These are phyloP conservation scores for Tetragonula carbonaria DNA, from an alignment of 2,888 invertebrate genomes.

Conservation along the genomic window DNA sequence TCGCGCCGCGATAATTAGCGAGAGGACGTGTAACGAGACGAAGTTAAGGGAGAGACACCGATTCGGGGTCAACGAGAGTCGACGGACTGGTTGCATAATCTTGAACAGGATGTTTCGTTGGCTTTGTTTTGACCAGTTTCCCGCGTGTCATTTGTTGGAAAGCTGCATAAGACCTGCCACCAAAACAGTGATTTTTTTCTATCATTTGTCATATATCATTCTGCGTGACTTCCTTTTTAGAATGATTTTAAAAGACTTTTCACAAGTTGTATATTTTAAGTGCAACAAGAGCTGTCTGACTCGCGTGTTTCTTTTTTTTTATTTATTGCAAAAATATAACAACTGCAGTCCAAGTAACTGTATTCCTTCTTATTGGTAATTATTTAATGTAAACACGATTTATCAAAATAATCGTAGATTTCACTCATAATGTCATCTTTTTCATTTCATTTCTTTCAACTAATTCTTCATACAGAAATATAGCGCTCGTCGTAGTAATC, in stretches of 20 bases:
- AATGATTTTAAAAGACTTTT: background rate
- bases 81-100: slow-evolving; percentile 16
- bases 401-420: background rate
- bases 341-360: background rate
- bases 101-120: slow-evolving; percentile 31
- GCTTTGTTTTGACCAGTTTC: slow-evolving; percentile 19
- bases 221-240: background rate
- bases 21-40: slow-evolving; percentile 42
- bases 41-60: slow-evolving; percentile 35
- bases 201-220: background rate
- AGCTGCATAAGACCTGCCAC: background rate
- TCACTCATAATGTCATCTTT: background rate
- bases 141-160: background rate
- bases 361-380: background rate
- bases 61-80: slow-evolving; percentile 12
- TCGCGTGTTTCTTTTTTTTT: background rate
- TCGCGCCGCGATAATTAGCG: slow-evolving; percentile 33
- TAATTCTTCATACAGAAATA: background rate
- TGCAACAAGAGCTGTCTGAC: background rate
- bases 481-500: background rate
- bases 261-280: background rate
- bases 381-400: background rate
- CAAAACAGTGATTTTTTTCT: background rate
- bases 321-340: slow-evolving; percentile 1
- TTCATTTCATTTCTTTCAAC: too few relatives aligned